These are phyloP conservation scores for Parazoanthus darwini DNA, from an alignment of 92 coral and sea anemone species.

Conservation along the genomic window DNA sequence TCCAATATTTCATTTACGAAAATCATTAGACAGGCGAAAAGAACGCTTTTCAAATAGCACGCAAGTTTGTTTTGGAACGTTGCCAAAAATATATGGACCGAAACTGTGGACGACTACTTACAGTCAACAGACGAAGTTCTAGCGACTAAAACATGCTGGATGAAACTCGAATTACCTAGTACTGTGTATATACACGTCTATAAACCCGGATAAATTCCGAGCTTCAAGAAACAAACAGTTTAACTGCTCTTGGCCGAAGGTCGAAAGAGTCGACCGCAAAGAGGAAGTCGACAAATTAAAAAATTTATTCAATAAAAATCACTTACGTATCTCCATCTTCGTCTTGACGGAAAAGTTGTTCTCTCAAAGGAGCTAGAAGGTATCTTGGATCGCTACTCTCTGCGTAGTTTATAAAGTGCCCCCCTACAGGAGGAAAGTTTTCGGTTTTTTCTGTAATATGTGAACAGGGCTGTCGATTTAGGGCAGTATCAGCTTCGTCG, in stretches of 20 bases:
- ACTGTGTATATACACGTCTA: not conserved
- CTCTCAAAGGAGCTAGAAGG: constrained; percentile 75
- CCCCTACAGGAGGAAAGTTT: constrained; percentile 23
- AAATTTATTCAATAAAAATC: not conserved
- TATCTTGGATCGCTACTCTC: constrained; percentile 74
- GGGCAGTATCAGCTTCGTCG: constrained; percentile 4
- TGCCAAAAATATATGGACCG: not conserved
- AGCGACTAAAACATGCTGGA: not conserved
- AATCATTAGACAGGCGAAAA: not conserved
- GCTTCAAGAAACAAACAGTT: not conserved
- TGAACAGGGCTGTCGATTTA: constrained; percentile 12
- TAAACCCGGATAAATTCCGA: not conserved
- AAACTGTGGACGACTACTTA: too few relatives aligned
- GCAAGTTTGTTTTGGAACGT: too few relatives aligned
- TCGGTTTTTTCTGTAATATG: constrained; percentile 4
- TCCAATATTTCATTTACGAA: too few relatives aligned
- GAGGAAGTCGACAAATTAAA: not conserved
- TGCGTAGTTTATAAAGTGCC: constrained; percentile 70
- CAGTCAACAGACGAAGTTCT: too few relatives aligned
- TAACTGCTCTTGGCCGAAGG: not conserved
- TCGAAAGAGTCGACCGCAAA: not conserved
- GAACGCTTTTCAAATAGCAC: not conserved
- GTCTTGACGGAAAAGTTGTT: constrained; percentile 59
- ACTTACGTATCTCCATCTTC: constrained; percentile 99
- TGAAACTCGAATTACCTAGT: not conserved